Percentiles rank a stretch among this genome's conserved stretches.
Conservation (phyloP, 2,113 vertebrate species). For the Megaceryle maxima region DNA sequence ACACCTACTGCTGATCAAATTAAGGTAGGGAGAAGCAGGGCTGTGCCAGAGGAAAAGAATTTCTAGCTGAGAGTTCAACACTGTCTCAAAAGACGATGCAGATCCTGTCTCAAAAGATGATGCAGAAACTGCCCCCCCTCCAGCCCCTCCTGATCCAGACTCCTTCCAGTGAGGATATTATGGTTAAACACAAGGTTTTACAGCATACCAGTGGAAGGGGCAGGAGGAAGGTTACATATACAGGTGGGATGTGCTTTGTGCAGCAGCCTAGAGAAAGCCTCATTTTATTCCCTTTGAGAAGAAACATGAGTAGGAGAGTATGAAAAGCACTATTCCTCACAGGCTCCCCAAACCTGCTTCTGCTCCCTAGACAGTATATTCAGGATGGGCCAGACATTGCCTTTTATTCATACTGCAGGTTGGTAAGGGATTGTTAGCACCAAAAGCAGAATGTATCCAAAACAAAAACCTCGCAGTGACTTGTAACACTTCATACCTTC, state of each 20-base stretch:
- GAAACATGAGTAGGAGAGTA: background rate
- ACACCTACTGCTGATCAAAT: background rate
- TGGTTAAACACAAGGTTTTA: background rate
- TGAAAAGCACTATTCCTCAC: background rate
- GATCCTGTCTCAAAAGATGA: background rate
- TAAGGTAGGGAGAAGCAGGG: background rate
- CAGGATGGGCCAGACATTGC: background rate
- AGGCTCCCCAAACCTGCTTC: background rate
- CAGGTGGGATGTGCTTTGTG: background rate
- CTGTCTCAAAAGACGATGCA: background rate
- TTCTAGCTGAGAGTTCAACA: background rate
- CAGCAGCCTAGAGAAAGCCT: background rate
- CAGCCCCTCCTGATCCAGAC: background rate
- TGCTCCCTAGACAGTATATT: background rate
- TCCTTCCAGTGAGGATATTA: background rate
- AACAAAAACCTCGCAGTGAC: background rate
- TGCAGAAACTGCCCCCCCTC: background rate
- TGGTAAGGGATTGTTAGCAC: background rate
- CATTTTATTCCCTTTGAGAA: background rate
- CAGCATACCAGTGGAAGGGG: background rate
- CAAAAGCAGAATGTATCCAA: fast-evolving
- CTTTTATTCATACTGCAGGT: background rate
- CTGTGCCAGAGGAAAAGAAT: background rate
- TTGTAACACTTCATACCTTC: background rate
- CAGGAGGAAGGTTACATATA: background rate